phyloP scores from a whole-genome alignment of 2,113 vertebrate genomes.

The Hydropotes inermis region DNA sequence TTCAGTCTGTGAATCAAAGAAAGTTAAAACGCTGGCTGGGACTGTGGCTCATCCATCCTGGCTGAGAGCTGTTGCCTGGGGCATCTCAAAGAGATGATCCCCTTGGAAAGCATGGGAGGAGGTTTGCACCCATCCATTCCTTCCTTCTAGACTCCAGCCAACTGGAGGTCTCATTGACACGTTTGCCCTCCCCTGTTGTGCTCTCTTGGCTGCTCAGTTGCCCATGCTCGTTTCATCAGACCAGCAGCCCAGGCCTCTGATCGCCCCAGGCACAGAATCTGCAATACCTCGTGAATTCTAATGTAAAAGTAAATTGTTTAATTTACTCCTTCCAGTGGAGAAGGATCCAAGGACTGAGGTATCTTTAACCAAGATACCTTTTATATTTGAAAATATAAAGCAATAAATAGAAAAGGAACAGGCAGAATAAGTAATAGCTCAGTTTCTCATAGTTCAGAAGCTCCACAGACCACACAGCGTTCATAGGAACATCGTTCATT shows the following conservation, averaged over 20 bases:
- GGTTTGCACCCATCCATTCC: neutral
- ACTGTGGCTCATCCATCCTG: neutral
- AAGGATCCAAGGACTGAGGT: neutral
- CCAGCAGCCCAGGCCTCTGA: neutral
- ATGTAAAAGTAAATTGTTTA: conserved; percentile 11
- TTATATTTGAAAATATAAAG: conserved; percentile 29
- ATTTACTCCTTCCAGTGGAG: neutral
- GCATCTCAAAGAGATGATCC: neutral
- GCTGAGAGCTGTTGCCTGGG: neutral
- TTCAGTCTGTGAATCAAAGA: neutral
- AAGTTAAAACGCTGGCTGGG: neutral
- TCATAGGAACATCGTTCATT: neutral
- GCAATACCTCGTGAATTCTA: neutral
- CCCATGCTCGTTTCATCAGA: neutral
- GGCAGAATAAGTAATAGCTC: neutral
- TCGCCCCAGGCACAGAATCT: neutral
- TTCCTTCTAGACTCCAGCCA: neutral
- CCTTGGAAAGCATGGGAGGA: neutral
- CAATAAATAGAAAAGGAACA: neutral
- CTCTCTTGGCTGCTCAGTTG: neutral
- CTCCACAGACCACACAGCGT: neutral
- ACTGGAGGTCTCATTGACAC: accelerated
- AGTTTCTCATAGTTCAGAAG: neutral
- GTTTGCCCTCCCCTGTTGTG: neutral
- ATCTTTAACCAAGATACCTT: neutral